These are phyloP conservation scores for Elaphurus davidianus DNA, from an alignment of 2,113 vertebrate genomes.

Conservation along the genomic window DNA sequence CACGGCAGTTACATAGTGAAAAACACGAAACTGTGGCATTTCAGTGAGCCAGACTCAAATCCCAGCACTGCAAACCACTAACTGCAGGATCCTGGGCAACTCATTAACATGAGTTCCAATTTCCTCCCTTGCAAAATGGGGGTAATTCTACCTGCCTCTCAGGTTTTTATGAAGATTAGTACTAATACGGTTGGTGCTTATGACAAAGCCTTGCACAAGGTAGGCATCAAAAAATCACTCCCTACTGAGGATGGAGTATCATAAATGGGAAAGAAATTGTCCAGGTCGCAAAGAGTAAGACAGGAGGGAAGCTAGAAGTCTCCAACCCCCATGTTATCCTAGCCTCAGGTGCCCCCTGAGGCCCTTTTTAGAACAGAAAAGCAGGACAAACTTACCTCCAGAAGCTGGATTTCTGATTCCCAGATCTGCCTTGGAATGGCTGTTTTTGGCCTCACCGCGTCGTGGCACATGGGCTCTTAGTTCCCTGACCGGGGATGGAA, in stretches of 20 bases:
- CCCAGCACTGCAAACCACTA: background rate
- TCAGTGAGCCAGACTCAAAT: background rate
- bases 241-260: background rate
- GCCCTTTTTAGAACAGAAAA: background rate
- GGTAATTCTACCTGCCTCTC: background rate
- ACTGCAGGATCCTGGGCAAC: background rate
- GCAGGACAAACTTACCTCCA: background rate
- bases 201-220: background rate
- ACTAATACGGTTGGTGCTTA: background rate
- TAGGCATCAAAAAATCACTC: background rate
- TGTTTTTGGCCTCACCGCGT: background rate
- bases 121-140: background rate
- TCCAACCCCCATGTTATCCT: background rate
- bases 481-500: background rate
- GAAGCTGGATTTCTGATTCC: background rate
- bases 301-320: fast-evolving
- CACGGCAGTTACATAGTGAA: background rate
- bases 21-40: background rate
- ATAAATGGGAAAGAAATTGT: background rate
- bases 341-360: background rate
- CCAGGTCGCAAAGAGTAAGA: background rate
- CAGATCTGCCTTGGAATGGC: background rate
- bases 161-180: background rate
- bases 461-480: background rate
- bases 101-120: background rate